Evolutionary conservation across 2,888 invertebrate genomes (phyloP), one percentile per base, ranked within the genome.

Genomic region (Mesodorylaimus sp.): DNA sequence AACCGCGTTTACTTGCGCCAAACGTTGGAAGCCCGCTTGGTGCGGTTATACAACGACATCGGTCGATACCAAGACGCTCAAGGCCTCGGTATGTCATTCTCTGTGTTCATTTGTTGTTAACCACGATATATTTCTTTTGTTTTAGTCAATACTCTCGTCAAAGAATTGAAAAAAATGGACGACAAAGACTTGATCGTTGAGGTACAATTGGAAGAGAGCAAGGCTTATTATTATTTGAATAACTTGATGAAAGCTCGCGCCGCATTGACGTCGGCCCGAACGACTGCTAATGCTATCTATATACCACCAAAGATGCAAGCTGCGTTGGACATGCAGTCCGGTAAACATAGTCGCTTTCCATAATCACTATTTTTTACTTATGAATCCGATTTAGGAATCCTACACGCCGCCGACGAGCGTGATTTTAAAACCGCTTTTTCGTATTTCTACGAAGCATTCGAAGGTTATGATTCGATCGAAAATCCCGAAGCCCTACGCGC

Each of bases 351-450:
- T 36, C 32, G 5, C 7, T 16, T 7, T 39, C 32, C 16, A 32
- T 10, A 10, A 10, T 32, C 32, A 16, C 10, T 16, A 32, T 16
- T 10, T 32, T 32, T 32, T 32, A 21, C 21, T 39, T 7, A 7
- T 39, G 10, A n/a, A 39, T 26, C 19, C 50, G 26, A 54, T 57
- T 16, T 60, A 71, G 75, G 75, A 48, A 89, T 99, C 58, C 73
- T 99, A 50, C 97, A 99, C 72, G 97, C 97, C 10, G 95, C 95
- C n/a, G 97, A 97, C 67, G 97, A 97, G 70, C 81, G 86, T 60
- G 97, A 99, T 67, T 99, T 97, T 70, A 97, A 99, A 76, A 99
- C 97, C 51, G 95, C 93, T 43, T 99, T 89, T 72, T 97, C 95
- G 50, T 97, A 97, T 68, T 97, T 97, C 68, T 97, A 95, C 69